phyloP scores from a whole-genome alignment of 2,797 vertebrate genomes.

The Chaenodraco wilsoni region DNA sequence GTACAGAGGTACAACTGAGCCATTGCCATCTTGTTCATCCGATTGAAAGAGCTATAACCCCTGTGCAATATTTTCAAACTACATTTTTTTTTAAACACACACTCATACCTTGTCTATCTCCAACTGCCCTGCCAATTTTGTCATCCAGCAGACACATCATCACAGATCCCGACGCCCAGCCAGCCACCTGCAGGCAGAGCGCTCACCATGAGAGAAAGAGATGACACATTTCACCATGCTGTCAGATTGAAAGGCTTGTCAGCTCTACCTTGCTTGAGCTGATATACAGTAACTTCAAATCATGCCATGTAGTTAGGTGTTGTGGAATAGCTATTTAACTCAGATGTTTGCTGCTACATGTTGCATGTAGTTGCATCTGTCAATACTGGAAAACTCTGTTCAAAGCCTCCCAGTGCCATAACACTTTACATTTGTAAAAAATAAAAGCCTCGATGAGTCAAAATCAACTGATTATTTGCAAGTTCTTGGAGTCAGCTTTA shows the following conservation, averaged over 20 bases:
- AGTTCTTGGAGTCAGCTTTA: neutral
- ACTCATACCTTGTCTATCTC: slow-evolving; percentile 28
- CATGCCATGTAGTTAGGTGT: slow-evolving; percentile 7
- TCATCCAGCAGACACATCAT: slow-evolving; percentile 37
- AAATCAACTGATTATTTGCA: neutral
- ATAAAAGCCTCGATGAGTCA: slow-evolving; percentile 11
- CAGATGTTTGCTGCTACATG: slow-evolving; percentile 24
- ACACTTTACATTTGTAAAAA: slow-evolving; percentile 25
- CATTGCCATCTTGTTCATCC: slow-evolving; percentile 6
- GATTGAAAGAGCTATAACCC: slow-evolving; percentile 7
- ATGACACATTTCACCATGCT: slow-evolving; percentile 29
- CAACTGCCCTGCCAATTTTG: neutral
- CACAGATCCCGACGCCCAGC: neutral
- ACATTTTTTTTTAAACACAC: neutral
- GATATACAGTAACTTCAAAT: slow-evolving; percentile 8
- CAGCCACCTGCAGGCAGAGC: slow-evolving; percentile 34
- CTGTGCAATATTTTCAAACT: slow-evolving; percentile 25
- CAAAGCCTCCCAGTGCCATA: slow-evolving; percentile 15
- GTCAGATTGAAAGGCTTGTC: slow-evolving; percentile 34
- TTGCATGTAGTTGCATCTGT: slow-evolving; percentile 21
- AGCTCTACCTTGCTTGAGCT: slow-evolving; percentile 26
- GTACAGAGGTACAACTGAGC: slow-evolving; percentile 23
- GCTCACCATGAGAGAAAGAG: slow-evolving; percentile 19
- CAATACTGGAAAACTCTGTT: slow-evolving; percentile 6
- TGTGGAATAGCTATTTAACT: slow-evolving; percentile 50